Percentiles rank a stretch among this genome's conserved stretches.
These are phyloP conservation scores for Synchiropus splendidus DNA, from an alignment of 2,113 vertebrate genomes.

Conservation along the genomic window DNA sequence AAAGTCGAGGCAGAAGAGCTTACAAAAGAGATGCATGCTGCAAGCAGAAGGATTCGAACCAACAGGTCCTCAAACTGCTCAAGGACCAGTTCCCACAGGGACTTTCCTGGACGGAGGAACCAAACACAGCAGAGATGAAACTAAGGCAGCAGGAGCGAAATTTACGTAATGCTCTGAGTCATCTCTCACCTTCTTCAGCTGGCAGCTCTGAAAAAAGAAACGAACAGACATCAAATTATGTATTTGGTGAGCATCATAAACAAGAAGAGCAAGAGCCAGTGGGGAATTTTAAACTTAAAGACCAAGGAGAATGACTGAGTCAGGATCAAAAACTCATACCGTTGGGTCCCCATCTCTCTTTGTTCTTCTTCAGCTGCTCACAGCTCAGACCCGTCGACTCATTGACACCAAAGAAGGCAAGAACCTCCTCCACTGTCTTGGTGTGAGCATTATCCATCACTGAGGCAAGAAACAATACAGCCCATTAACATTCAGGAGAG, in stretches of 20 bases:
- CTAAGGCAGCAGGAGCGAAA: constrained; percentile 2
- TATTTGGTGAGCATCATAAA: too few relatives aligned
- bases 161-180: neutral
- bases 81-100: constrained; percentile 68
- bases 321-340: too few relatives aligned
- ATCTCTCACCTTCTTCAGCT: constrained; percentile 66
- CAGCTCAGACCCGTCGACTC: constrained; percentile 70
- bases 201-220: constrained; percentile 54
- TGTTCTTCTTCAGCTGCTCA: constrained; percentile 69
- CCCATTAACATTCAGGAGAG: neutral
- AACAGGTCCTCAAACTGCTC: constrained; percentile 75
- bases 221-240: too few relatives aligned
- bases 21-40: constrained; percentile 75
- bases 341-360: constrained; percentile 68
- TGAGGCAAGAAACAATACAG: constrained; percentile 10
- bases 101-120: constrained; percentile 59
- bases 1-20: too few relatives aligned
- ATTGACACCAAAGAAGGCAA: constrained; percentile 65
- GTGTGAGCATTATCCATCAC: constrained; percentile 75
- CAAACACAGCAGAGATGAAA: constrained; percentile 1
- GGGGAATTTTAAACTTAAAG: too few relatives aligned
- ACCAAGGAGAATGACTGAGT: too few relatives aligned
- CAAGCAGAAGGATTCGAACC: constrained; percentile 69
- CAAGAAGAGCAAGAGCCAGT: too few relatives aligned
- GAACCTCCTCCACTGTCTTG: constrained; percentile 72